These are phyloP conservation scores for Conus ventricosus DNA, from an alignment of 1,140 invertebrate species.

Conservation along the genomic window DNA sequence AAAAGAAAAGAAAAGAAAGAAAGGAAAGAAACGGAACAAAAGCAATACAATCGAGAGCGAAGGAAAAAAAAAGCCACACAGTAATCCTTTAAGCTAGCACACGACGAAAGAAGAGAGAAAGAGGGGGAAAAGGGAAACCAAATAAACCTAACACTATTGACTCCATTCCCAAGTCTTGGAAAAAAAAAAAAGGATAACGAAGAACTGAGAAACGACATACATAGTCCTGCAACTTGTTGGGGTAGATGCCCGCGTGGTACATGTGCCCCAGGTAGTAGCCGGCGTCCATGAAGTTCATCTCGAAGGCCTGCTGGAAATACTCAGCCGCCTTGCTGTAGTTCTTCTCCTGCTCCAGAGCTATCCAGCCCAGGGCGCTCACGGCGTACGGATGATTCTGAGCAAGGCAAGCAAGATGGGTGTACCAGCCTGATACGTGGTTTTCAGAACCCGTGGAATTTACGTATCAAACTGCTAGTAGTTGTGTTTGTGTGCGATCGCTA, in stretches of 20 bases:
- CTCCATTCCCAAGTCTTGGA: no score
- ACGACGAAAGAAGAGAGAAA: background rate
- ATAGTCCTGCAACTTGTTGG: conserved; percentile 50
- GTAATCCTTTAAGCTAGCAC: no score
- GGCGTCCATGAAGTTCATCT: conserved; percentile 60
- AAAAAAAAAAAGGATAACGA: no score
- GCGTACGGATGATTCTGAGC: conserved; percentile 58
- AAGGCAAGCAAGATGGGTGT: no score
- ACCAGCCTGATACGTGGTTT: no score
- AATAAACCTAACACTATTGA: no score
- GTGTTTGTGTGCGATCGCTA: no score
- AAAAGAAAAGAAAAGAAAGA: background rate
- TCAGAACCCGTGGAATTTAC: no score
- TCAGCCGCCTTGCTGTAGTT: conserved; percentile 59
- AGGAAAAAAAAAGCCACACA: no score
- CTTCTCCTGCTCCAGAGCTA: conserved; percentile 58
- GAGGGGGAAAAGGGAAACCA: background rate
- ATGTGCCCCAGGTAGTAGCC: conserved; percentile 66
- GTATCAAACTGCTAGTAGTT: no score
- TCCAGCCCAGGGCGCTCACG: conserved; percentile 68
- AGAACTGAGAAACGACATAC: conserved; percentile 43
- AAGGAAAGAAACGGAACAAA: background rate
- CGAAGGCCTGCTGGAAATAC: conserved; percentile 59
- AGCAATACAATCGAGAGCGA: no score
- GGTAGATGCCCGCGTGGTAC: conserved; percentile 59